Conservation (phyloP, 2,888 invertebrate species). For the Agapostemon virescens region DNA sequence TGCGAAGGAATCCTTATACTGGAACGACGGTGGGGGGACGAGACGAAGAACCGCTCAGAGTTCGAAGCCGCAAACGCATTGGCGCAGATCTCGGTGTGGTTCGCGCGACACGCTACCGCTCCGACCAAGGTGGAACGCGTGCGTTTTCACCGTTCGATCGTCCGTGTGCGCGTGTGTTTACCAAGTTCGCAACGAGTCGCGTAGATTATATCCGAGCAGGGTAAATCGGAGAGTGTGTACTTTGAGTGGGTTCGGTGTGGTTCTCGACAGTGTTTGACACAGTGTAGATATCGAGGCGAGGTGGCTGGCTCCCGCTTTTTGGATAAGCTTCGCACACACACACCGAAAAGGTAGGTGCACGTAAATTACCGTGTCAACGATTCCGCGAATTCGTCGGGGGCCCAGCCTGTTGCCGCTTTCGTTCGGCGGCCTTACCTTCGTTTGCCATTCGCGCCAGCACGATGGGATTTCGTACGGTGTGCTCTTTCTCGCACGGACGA, state of each 20-base stretch:
- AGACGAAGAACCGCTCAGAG: constrained; percentile 45
- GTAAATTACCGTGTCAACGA: not conserved
- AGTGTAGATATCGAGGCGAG: constrained; percentile 39
- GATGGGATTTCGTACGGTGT: constrained; percentile 8
- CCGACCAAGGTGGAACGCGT: constrained; percentile 40
- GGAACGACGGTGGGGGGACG: constrained; percentile 13
- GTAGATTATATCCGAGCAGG: not conserved
- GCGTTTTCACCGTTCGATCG: constrained; percentile 29
- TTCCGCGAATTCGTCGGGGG: constrained; percentile 28
- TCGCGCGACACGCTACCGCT: constrained; percentile 49
- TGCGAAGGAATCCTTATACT: constrained; percentile 7
- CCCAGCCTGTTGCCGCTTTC: constrained; percentile 7
- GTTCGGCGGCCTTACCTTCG: not conserved
- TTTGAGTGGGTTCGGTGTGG: constrained; percentile 49
- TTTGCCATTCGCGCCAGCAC: not conserved
- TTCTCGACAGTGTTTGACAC: constrained; percentile 41
- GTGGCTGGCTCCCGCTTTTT: constrained; percentile 42
- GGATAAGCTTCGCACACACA: constrained; percentile 60
- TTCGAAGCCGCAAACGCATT: constrained; percentile 57
- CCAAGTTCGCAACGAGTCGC: not conserved
- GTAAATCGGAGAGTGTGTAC: constrained; percentile 22
- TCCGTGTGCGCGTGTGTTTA: constrained; percentile 46
- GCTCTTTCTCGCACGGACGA: not conserved
- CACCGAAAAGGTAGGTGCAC: constrained; percentile 60
- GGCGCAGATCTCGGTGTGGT: constrained; percentile 53